Evolutionary conservation across 2,113 vertebrate species (phyloP), one percentile per base, ranked within the genome.

Genomic region (Paracanthobrama guichenoti): DNA sequence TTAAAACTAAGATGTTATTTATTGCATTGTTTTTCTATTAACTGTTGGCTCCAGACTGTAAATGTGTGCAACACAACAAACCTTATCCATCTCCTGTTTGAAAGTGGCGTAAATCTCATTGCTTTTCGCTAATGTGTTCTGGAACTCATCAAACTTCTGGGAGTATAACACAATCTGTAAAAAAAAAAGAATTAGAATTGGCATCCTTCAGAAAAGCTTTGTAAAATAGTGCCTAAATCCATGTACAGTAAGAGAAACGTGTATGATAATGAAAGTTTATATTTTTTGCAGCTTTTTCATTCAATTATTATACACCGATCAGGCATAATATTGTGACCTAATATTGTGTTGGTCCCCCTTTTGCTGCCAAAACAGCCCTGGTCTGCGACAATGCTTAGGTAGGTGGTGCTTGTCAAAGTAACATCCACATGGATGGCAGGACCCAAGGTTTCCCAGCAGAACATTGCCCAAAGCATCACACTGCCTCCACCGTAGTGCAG

Each of bases 51-150:
- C 16, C 9, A 13, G 39, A 42, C 2, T 66, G 8, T 20, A 31
- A 69, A 39, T 24, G 14, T 53, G 31, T 22, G 26, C 0, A n/a
- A 4, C 42, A 44, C 18, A 85, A 95, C 95, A 92, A 83, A 98
- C 98, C 86, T 96, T 98, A 18, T 99, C 97, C 98, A 99, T 99
- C 92, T 99, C 97, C 87, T 96, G 94, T 89, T 97, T 99, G 93
- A 99, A 99, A 6, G 92, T 95, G 84, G 91, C 89, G 81, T 97
- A 99, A 84, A 98, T 96, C 76, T 99, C 96, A 57, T 99, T 99
- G 94, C 98, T 99, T 91, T 99, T 99, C 72, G 96, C 90, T 89
- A 99, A 86, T 0, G 98, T 98, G 53, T 80, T 94, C 94, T 99
- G 98, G 92, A 99, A 99, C 89, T 99, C 97, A 74, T 99, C 98